Base-by-base conservation (phyloP, 2,797 vertebrate genomes). In the Eurystomus glaucurus region DNA sequence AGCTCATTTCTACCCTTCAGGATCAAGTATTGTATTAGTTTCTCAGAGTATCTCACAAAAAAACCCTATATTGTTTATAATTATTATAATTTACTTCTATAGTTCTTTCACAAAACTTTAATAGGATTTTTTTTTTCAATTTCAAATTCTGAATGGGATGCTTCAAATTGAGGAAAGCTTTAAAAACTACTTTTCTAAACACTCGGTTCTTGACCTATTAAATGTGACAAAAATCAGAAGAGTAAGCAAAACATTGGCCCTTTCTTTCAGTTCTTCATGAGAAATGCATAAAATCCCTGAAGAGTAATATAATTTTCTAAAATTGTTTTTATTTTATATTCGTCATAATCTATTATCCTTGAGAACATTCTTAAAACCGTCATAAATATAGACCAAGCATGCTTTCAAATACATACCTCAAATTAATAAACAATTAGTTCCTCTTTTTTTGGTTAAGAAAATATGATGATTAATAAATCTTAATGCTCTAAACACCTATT, bases 111-210 rank as follows among this genome's bases (percentile, higher is more conserved):
- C 10, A 19, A n/a, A 75, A 39, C 1, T 37, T 78, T 29, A 48
- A 15, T 13, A n/a, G 1, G 4, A 9, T 20, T 14, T 28, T 8
- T 25, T 9, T 11, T 12, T 37, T n/a, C n/a, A 37, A 11, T 26
- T 37, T 26, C 35, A 26, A 28, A 50, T 45, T 55, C 58, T 51
- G 2, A 19, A 5, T 51, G 17, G 37, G 37, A 85, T 50, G 14
- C 1, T 69, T 29, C 3, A 17, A 65, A 74, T 33, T 14, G 33
- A 52, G 5, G 33, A 81, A 71, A 58, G 3, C 2, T 74, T 74
- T 54, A 31, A 52, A 84, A 80, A 11, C 4, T 48, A 14, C 4
- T 46, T 72, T 55, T 79, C 14, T 13, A 39, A 22, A 16, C 17
- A 39, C 6, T 33, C 61, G 19, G 4, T 39, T 60, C 9, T 86